Base-by-base conservation (phyloP, 2,888 invertebrate genomes). In the Drosophila flavopinicola region DNA sequence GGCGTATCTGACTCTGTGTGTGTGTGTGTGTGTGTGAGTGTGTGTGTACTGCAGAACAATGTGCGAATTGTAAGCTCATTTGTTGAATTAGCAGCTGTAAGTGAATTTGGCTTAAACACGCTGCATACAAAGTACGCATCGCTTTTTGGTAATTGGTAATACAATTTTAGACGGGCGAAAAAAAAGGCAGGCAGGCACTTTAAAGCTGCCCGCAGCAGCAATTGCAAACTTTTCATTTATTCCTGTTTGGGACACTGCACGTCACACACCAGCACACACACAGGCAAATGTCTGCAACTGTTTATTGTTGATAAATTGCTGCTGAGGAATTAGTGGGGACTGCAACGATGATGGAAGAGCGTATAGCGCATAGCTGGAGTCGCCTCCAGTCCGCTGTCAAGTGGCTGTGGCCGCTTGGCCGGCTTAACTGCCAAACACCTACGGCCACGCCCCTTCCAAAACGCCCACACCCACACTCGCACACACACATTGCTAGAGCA, bases 271-370 rank as follows among this genome's bases (percentile, higher is more conserved):
- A 33, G 41, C 33, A 52, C 35, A 38, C 38, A 20, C 59, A 42
- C 53, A 58, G 75, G 83, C 67, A 80, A 80, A 88, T 88, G 86
- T 79, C 88, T 85, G 89, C 88, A 88, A 89, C 88, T 85, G 88
- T 88, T 83, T 80, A 87, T 83, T 83, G 88, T 87, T 88, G 89
- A 87, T 89, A 87, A 89, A 89, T 89, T 87, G 86, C 78, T 87
- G 84, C 76, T 71, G 74, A 77, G 89, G 88, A 86, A 88, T 88
- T 88, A 88, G 79, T 85, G 71, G 68, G 66, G 64, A 87, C 79
- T 76, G 71, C 75, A 78, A 80, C 87, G 87, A 65, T 65, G 65
- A 65, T 69, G 65, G 75, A 78, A 82, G 83, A 83, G 83, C 84
- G 64, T 51, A 25, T 85, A 82, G 83, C 78, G 83, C 84, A 60